Percentiles rank a stretch among this genome's conserved stretches.
These are phyloP conservation scores for Micrastur ruficollis DNA, from an alignment of 2,797 vertebrate genomes.

Conservation along the genomic window DNA sequence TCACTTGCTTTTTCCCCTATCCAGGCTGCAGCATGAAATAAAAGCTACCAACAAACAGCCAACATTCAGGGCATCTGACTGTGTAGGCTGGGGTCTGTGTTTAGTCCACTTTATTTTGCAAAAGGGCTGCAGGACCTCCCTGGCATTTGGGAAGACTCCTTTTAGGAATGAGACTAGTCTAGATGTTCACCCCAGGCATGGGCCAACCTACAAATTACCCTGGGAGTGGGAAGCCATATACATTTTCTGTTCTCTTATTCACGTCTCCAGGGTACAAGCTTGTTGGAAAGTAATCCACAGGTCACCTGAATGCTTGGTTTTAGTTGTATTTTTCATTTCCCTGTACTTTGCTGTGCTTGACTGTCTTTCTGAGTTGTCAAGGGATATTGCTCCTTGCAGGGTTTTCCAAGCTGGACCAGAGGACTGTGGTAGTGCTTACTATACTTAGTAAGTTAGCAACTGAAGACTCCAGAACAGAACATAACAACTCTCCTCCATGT, in stretches of 20 bases:
- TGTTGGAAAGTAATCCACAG: neutral
- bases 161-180: neutral
- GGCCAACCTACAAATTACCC: neutral
- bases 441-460: neutral
- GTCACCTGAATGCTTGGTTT: neutral
- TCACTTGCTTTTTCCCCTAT: neutral
- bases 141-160: neutral
- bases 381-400: neutral
- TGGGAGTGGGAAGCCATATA: neutral
- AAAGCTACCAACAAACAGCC: neutral
- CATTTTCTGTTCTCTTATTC: neutral
- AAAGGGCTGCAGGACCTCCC: neutral
- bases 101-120: neutral
- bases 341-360: neutral
- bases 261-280: neutral
- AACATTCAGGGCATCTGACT: neutral
- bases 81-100: neutral
- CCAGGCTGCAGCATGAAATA: neutral
- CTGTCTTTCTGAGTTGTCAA: neutral
- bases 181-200: neutral
- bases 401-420: neutral
- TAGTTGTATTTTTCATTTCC: neutral
- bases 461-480: neutral
- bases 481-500: neutral
- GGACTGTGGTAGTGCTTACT: neutral